Conservation (phyloP, 2,113 vertebrate genomes). For the Phodopus roborovskii region DNA sequence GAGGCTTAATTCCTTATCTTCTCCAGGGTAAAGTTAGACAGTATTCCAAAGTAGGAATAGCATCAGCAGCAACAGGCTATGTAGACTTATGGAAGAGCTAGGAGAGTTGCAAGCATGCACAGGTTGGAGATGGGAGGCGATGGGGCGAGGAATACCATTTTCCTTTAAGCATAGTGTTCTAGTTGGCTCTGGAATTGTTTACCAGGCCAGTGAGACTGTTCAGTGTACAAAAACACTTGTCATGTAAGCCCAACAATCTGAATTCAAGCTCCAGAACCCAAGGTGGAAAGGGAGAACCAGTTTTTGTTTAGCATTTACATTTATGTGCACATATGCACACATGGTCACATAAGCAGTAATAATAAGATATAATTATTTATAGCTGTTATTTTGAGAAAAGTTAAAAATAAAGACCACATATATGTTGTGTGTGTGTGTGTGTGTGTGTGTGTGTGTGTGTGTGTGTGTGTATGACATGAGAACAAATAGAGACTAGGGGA, state of each 20-base stretch:
- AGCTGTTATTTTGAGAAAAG: background rate
- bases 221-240: background rate
- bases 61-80: background rate
- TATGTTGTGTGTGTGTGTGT: background rate
- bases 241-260: background rate
- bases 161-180: background rate
- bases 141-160: background rate
- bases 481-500: background rate
- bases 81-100: background rate
- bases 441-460: background rate
- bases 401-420: background rate
- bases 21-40: background rate
- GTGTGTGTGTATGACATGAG: background rate
- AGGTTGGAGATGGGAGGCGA: background rate
- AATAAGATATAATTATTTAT: background rate
- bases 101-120: background rate
- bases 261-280: background rate
- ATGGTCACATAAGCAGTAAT: background rate
- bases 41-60: conserved; percentile 4
- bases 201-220: background rate
- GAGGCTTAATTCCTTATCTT: background rate
- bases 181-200: background rate
- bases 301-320: background rate
- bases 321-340: too few species aligned
- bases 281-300: background rate